Percentiles rank a stretch among this genome's conserved stretches.
Evolutionary conservation across 2,113 vertebrate species (phyloP).

Genomic region (Shinisaurus crocodilurus): DNA sequence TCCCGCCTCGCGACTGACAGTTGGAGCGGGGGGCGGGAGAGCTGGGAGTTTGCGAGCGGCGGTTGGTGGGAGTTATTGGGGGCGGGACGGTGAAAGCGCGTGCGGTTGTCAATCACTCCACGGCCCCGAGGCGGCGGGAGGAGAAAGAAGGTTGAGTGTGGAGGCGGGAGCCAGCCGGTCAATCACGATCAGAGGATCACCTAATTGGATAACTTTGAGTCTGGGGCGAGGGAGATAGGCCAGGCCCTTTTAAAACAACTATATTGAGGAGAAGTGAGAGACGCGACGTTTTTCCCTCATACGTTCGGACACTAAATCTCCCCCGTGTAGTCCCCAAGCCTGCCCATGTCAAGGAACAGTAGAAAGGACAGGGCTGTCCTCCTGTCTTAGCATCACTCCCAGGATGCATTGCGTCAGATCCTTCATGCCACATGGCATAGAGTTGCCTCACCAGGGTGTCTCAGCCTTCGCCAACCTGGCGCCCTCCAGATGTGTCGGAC

Average conservation of each 20-base stretch:
- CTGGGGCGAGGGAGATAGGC: rapidly evolving
- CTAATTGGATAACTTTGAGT: slow-evolving; percentile 10
- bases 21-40: too few relatives aligned
- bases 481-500: too few relatives aligned
- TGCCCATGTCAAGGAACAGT: too few relatives aligned
- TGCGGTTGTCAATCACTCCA: neutral
- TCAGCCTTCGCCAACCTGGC: too few relatives aligned
- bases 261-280: neutral
- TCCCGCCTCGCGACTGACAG: too few relatives aligned
- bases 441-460: neutral
- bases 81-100: too few relatives aligned
- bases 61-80: neutral
- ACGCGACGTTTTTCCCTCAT: neutral
- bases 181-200: neutral
- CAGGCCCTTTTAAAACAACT: neutral
- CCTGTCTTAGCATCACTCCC: neutral
- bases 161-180: neutral
- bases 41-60: neutral
- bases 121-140: too few relatives aligned
- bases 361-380: too few relatives aligned
- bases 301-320: neutral
- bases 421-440: too few relatives aligned
- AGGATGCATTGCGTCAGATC: neutral
- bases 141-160: neutral
- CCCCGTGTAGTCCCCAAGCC: too few relatives aligned